Evolutionary conservation across 2,888 invertebrate species (phyloP), one percentile per base, ranked within the genome.

Genomic region (Allacma fusca): DNA sequence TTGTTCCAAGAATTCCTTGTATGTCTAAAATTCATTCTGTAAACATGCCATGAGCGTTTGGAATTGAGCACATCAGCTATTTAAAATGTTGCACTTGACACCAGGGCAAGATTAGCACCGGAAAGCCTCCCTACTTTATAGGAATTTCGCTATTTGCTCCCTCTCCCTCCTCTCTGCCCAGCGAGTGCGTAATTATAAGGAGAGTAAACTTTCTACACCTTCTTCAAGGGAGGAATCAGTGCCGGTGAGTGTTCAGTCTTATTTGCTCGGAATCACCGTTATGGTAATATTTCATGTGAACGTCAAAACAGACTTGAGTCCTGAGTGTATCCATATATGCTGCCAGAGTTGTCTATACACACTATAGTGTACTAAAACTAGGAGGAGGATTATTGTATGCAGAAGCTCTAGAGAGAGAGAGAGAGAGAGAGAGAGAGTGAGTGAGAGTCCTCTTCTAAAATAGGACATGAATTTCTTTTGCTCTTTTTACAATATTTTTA

Each of bases 231-330:
- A 13, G 40, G 40, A 40, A 40, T 40, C 40, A 50, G 16, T 50
- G 50, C 16, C 19, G 9, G 1, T 12, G 19, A 50, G n/a, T 50
- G 50, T 50, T 50, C n/a, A 5, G 5, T 50, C 50, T 9, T 50
- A 50, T 50, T 50, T 50, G 50, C 19, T 50, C n/a, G 50, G 26
- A 4, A 21, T 24, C 24, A 13, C 62, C 24, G 62, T 62, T 62
- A 62, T 24, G 24, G 62, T n/a, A 62, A 62, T 62, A 62, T 62
- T 62, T 62, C 62, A 62, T 62, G 24, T 26, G 62, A 24, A 62
- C 24, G 62, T 62, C 62, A 62, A 62, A 62, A 62, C 62, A 62
- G 62, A 62, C 62, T 23, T 62, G 21, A 62, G 26, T 23, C 19
- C 16, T 50, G 12, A 62, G 12, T 23, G 21, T 12, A 50, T 50